A percentile compares a stretch with the other conserved stretches of the same genome.
Evolutionary conservation across 2,797 vertebrate genomes (phyloP).

Genomic region (Enteromius radiatus): DNA sequence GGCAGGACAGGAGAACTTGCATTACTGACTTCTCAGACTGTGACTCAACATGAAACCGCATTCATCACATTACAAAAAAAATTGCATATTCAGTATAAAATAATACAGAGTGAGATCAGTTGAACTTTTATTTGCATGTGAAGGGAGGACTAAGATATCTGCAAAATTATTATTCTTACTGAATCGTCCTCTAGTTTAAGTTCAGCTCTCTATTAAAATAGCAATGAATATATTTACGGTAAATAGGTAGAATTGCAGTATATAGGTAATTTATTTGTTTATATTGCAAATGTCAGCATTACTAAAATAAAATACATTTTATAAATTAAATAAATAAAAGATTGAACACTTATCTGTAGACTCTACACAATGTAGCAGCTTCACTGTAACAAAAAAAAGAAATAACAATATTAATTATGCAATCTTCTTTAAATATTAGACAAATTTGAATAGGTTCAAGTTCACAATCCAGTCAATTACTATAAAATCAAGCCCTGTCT

Average conservation of each 20-base stretch:
- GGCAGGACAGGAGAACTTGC: not conserved
- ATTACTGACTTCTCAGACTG: not conserved
- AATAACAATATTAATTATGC: not conserved
- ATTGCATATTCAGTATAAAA: not conserved
- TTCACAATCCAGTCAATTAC: not conserved
- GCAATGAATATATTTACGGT: too few relatives aligned
- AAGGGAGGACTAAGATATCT: not conserved
- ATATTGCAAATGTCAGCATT: not conserved
- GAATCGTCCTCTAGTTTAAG: not conserved
- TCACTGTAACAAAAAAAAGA: not conserved
- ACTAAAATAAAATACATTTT: not conserved
- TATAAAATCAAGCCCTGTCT: not conserved
- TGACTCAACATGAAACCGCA: not conserved
- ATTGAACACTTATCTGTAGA: not conserved
- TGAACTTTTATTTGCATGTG: not conserved
- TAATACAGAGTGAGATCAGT: not conserved
- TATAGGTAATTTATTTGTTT: not conserved
- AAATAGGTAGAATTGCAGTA: not conserved
- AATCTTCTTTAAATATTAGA: not conserved
- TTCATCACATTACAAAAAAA: not conserved
- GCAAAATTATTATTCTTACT: not conserved
- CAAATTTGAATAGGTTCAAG: not conserved
- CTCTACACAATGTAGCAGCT: not conserved
- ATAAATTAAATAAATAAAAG: not conserved
- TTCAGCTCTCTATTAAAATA: not conserved